phyloP scores from a whole-genome alignment of 2,113 vertebrate genomes.

The Ammodytes dubius region DNA sequence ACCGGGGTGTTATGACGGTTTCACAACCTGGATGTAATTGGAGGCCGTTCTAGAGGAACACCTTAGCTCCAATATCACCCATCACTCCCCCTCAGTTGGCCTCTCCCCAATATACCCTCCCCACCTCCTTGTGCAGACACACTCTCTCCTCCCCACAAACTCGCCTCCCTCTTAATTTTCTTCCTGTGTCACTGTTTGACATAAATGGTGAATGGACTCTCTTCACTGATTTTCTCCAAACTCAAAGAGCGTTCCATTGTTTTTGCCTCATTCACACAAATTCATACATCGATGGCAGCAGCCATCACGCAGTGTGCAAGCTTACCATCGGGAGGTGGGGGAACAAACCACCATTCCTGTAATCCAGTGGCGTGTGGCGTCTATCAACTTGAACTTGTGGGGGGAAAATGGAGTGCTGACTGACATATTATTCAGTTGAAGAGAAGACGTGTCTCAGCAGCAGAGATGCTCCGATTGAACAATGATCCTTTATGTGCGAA shows the following conservation, averaged over 20 bases:
- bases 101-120: not conserved
- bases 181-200: slow-evolving; percentile 18
- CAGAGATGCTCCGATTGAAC: slow-evolving; percentile 1
- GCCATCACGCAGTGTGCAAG: too few species aligned
- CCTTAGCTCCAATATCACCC: slow-evolving; percentile 25
- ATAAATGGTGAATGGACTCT: not conserved
- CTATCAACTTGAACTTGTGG: not conserved
- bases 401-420: slow-evolving; percentile 15
- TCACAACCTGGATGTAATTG: slow-evolving; percentile 68
- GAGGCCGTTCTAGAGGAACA: slow-evolving; percentile 57
- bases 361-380: too few species aligned
- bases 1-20: slow-evolving; percentile 68
- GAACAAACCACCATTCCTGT: too few species aligned
- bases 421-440: slow-evolving; percentile 25
- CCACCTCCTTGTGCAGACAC: slow-evolving; percentile 3
- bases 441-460: slow-evolving; percentile 7
- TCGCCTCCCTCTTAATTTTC: slow-evolving; percentile 32
- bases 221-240: too few species aligned
- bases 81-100: slow-evolving; percentile 32
- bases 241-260: too few species aligned
- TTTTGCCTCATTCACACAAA: too few species aligned
- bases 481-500: not conserved
- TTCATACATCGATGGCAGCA: too few species aligned
- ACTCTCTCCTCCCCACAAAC: not conserved
- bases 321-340: too few species aligned